Evolutionary conservation across 1,140 invertebrate genomes (phyloP), one percentile per base, ranked within the genome.

Genomic region (Solenopsis invicta): DNA sequence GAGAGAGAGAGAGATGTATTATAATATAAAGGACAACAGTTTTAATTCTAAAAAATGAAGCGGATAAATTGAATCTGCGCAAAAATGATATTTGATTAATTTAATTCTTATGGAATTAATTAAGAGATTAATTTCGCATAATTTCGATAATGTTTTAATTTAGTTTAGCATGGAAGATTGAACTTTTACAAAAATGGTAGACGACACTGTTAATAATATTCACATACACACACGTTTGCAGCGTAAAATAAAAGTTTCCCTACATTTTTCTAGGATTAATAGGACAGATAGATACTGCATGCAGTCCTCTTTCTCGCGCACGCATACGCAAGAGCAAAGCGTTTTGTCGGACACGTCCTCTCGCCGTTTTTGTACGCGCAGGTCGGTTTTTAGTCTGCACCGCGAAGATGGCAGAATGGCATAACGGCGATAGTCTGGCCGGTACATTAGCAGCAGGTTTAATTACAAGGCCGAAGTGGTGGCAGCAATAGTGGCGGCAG

Each of bases 391-490:
- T 84, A 69, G 76, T 62, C 21, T 10, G 66, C 64, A 45, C 85
- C 61, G 64, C 66, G 76, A 81, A 80, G 81, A n/a, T 62, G 80
- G 80, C 80, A 61, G 69, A 75, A 75, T 84, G 74, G 75, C 85
- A 62, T 92, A 91, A 92, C 92, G 87, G 86, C 88, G 88, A 91
- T 89, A 86, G 88, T 91, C 91, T 87, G 88, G 91, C 72, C 87
- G 89, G 90, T 91, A 91, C 91, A 93, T 92, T 92, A 92, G 92
- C 90, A 89, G 88, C 89, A 89, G 89, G 88, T 91, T 93, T 93
- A 92, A 93, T 93, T 91, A 92, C 92, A 92, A 90, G 91, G 86
- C 89, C 88, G 87, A 81, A 89, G 87, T 72, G 67, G 69, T 81
- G 86, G 89, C 77, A 80, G 81, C 75, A 87, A 81, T 87, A 89